A percentile compares a stretch with the other conserved stretches of the same genome.
Conservation (phyloP, 2,797 vertebrate species). For the Pyrrhura leucotis region DNA sequence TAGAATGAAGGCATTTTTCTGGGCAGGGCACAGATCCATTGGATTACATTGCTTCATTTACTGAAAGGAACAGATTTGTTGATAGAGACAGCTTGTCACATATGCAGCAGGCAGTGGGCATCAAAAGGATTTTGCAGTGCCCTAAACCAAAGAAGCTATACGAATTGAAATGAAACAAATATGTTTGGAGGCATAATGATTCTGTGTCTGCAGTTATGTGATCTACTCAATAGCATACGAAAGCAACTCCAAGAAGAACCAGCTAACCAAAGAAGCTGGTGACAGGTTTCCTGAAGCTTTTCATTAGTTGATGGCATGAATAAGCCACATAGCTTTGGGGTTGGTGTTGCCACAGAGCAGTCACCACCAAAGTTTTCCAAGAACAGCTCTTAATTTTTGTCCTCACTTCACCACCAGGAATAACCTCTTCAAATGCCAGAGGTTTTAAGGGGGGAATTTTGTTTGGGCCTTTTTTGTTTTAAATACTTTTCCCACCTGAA, state of each 20-base stretch:
- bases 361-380: neutral
- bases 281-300: neutral
- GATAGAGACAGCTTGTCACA: neutral
- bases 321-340: neutral
- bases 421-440: neutral
- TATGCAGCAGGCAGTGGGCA: neutral
- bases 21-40: neutral
- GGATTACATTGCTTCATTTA: neutral
- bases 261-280: neutral
- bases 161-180: neutral
- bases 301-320: neutral
- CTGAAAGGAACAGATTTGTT: neutral
- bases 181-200: neutral
- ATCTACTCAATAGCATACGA: neutral
- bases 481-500: neutral
- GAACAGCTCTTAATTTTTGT: neutral
- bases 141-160: neutral
- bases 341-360: neutral
- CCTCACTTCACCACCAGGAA: rapidly evolving
- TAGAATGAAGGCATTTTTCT: neutral
- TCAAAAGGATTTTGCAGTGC: neutral
- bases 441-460: neutral
- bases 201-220: neutral
- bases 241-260: neutral
- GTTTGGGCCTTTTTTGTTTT: neutral